Evolutionary conservation across 2,888 invertebrate genomes (phyloP).

Genomic region (Neuroscelio doddi): DNA sequence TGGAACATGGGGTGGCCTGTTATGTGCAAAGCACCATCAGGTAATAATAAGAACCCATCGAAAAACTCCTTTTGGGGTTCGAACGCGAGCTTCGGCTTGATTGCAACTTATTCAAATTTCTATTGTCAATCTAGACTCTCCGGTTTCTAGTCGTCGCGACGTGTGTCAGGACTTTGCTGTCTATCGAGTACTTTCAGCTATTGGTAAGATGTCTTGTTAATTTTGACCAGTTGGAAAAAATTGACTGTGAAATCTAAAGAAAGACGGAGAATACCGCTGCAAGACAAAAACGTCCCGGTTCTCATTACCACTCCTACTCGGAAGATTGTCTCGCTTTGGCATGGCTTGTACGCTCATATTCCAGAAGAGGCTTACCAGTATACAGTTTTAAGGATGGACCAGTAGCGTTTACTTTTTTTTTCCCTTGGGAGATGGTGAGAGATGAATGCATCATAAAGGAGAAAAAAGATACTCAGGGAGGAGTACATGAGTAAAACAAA

Average conservation of each 20-base stretch:
- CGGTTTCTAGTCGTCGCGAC: conserved; percentile 12
- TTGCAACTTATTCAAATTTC: conserved; percentile 51
- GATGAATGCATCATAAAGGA: not conserved
- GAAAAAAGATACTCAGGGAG: conserved; percentile 3
- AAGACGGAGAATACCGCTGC: conserved; percentile 17
- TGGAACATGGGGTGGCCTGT: conserved; percentile 20
- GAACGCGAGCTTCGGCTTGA: conserved; percentile 46
- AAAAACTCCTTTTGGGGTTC: conserved; percentile 40
- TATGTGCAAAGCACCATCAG: conserved; percentile 47
- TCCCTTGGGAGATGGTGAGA: conserved; percentile 2
- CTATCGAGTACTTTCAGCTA: no score
- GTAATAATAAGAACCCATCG: conserved; percentile 47
- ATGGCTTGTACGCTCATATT: conserved; percentile 15
- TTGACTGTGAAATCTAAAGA: not conserved
- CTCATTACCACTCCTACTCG: conserved; percentile 38
- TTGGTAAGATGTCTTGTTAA: conserved; percentile 31
- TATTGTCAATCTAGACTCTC: conserved; percentile 35
- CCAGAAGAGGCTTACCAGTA: conserved; percentile 16
- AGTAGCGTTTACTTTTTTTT: not conserved
- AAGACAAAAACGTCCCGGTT: conserved; percentile 36
- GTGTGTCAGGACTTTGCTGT: conserved; percentile 22
- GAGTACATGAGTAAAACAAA: conserved; percentile 20
- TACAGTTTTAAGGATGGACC: conserved; percentile 9
- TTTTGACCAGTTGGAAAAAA: conserved; percentile 13
- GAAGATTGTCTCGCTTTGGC: conserved; percentile 38